These are phyloP conservation scores for Thomomys bottae DNA, from an alignment of 2,113 vertebrate species.

Conservation along the genomic window DNA sequence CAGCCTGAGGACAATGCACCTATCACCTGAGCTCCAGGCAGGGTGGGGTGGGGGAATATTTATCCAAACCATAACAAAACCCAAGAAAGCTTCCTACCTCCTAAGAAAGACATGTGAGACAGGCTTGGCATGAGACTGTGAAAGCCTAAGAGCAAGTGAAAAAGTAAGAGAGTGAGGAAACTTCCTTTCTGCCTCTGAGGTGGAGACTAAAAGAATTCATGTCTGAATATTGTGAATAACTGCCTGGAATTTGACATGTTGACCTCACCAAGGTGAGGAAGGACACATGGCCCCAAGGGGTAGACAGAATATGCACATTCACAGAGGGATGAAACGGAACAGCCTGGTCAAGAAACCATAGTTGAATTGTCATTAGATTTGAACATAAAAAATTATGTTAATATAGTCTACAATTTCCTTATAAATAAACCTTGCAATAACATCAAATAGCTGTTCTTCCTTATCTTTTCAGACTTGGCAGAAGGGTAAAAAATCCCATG, in stretches of 20 bases:
- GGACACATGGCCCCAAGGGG: not conserved
- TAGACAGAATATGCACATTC: not conserved
- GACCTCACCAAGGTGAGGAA: not conserved
- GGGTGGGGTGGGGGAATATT: not conserved
- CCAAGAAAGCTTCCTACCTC: not conserved
- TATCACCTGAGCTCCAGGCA: not conserved
- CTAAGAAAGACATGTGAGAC: not conserved
- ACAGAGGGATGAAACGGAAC: not conserved
- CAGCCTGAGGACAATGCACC: not conserved
- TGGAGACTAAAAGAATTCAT: slow-evolving; percentile 5
- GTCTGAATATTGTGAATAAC: not conserved
- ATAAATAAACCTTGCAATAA: slow-evolving; percentile 30
- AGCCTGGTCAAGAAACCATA: not conserved
- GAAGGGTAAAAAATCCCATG: not conserved
- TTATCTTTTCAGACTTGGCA: not conserved
- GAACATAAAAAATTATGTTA: slow-evolving; percentile 13
- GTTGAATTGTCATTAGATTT: slow-evolving; percentile 21
- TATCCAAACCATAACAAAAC: not conserved
- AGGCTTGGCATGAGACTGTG: not conserved
- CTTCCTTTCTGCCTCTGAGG: not conserved
- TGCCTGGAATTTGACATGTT: not conserved
- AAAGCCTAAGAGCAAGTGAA: not conserved
- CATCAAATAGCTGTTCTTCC: not conserved
- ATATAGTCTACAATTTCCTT: slow-evolving; percentile 53
- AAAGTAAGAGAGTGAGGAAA: not conserved